A percentile compares a stretch with the other conserved stretches of the same genome.
These are phyloP conservation scores for Torymus tubicola DNA, from an alignment of 2,888 invertebrate species.

Conservation along the genomic window DNA sequence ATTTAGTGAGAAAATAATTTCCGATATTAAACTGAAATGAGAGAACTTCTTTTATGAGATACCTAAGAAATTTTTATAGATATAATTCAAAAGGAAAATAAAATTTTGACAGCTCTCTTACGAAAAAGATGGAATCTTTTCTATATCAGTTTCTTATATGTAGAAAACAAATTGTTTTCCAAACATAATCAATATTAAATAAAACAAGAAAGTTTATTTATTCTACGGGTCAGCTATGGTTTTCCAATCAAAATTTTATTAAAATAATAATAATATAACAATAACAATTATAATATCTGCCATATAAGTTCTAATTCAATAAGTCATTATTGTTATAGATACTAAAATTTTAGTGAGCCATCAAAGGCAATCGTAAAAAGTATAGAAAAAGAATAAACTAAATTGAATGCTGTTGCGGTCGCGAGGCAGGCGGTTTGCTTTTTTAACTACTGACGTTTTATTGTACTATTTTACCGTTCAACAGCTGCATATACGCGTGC, in stretches of 20 bases:
- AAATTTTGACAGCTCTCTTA: slow-evolving; percentile 37
- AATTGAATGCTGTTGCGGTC: slow-evolving; percentile 25
- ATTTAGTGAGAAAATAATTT: slow-evolving; percentile 39
- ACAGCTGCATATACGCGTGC: background rate
- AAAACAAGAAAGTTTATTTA: background rate
- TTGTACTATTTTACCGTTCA: background rate
- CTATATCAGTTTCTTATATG: slow-evolving; percentile 14
- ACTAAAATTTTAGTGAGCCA: slow-evolving; percentile 31
- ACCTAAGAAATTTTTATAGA: slow-evolving; percentile 37
- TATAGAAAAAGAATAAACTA: slow-evolving; percentile 40
- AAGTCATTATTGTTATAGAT: slow-evolving; percentile 25
- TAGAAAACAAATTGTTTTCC: slow-evolving; percentile 3
- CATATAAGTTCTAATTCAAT: slow-evolving; percentile 26
- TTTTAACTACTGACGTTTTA: slow-evolving; percentile 32
- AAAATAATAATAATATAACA: slow-evolving; percentile 10
- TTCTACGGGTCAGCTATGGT: background rate
- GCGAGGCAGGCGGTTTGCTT: background rate
- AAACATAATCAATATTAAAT: slow-evolving; percentile 1
- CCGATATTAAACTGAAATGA: slow-evolving; percentile 24
- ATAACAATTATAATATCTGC: background rate
- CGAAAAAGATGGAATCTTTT: slow-evolving; percentile 21
- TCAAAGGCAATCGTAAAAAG: slow-evolving; percentile 29
- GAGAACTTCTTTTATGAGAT: slow-evolving; percentile 30
- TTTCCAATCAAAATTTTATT: slow-evolving; percentile 35
- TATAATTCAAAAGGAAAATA: slow-evolving; percentile 44